These are phyloP conservation scores for Prenolepis imparis DNA, from an alignment of 2,888 invertebrate species.

Conservation along the genomic window DNA sequence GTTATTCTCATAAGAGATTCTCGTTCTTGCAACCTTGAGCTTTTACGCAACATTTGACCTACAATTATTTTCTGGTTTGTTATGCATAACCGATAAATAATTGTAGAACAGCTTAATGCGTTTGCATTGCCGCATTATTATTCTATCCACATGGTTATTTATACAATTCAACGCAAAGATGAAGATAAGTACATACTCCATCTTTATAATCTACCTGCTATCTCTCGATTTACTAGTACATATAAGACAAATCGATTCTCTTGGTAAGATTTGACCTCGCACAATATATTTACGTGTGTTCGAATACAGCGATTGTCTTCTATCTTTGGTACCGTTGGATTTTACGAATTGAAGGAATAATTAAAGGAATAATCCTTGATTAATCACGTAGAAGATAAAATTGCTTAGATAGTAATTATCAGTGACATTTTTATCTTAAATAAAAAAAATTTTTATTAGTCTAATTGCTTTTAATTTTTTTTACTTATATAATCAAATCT, in stretches of 20 bases:
- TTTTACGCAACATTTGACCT: conserved; percentile 67
- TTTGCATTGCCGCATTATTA: conserved; percentile 1
- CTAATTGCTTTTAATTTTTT: not conserved
- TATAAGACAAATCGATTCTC: conserved; percentile 15
- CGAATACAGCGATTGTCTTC: not conserved
- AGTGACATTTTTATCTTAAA: not conserved
- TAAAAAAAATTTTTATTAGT: not conserved
- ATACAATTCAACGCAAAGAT: not conserved
- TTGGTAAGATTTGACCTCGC: conserved; percentile 38
- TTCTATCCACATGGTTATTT: not conserved
- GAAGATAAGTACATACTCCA: conserved; percentile 59
- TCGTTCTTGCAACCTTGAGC: conserved; percentile 73
- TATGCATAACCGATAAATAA: not conserved
- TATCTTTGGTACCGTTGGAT: not conserved
- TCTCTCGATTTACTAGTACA: conserved; percentile 50
- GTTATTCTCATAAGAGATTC: conserved; percentile 67
- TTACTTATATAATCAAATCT: not conserved
- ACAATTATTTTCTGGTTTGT: conserved; percentile 28
- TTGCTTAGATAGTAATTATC: not conserved
- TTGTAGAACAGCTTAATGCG: conserved; percentile 12
- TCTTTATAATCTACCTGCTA: conserved; percentile 62
- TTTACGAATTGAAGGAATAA: not conserved
- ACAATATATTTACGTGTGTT: conserved; percentile 55
- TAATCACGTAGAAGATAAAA: not conserved
- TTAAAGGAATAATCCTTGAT: not conserved